These are phyloP conservation scores for Eupithecia pulchellata DNA, from an alignment of 2,888 invertebrate species.

Conservation along the genomic window DNA sequence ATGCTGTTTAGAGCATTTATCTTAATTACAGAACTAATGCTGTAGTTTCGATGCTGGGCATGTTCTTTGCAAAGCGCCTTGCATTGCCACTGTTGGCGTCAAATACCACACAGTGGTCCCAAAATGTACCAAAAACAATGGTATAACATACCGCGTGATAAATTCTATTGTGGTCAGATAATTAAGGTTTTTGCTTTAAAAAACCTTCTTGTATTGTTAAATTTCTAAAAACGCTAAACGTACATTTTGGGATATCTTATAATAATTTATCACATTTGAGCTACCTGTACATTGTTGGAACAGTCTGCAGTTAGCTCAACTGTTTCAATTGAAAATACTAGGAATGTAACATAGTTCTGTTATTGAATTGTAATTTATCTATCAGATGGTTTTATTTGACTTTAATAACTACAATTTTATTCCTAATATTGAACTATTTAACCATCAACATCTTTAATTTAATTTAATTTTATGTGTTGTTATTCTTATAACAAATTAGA, in stretches of 20 bases:
- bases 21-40: conserved; percentile 80
- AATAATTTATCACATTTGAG: no score
- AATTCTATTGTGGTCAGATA: conserved; percentile 65
- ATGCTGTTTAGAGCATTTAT: conserved; percentile 72
- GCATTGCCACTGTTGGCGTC: conserved; percentile 78
- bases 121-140: conserved; percentile 75
- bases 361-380: no score
- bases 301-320: no score
- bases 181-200: not conserved
- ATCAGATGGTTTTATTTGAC: no score
- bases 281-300: no score
- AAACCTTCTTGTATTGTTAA: conserved; percentile 38
- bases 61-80: conserved; percentile 71
- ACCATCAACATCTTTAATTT: not conserved
- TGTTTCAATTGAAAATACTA: no score
- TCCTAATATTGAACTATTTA: not conserved
- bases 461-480: not conserved
- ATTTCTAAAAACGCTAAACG: conserved; percentile 63
- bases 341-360: no score
- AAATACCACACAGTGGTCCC: conserved; percentile 74
- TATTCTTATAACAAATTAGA: not conserved
- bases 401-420: no score
- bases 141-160: conserved; percentile 62
- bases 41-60: conserved; percentile 76
- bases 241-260: no score